Evolutionary conservation across 2,797 vertebrate genomes (phyloP), one percentile per base, ranked within the genome.

Genomic region (Acridotheres tristis): DNA sequence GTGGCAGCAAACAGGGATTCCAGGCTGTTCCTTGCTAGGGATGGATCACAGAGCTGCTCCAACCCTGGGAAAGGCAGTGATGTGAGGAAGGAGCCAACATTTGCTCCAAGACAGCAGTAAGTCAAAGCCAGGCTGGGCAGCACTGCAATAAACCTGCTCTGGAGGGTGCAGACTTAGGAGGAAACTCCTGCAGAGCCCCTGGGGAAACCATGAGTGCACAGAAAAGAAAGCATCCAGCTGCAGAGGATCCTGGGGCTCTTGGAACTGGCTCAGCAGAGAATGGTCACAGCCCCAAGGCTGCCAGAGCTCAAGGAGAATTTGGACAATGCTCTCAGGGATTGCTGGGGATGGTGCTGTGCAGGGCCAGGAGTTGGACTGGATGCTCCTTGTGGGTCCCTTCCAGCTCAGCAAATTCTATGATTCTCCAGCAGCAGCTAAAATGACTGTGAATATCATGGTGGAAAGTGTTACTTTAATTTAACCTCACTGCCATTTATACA

Each of bases 251-350:
- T 59, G 45, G 27, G 27, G 62, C 45, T 53, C 54, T 8, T 32
- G 45, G 45, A 27, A 43, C 3, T 5, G 53, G 21, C 26, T 66
- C 36, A 1, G 21, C 61, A 58, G 30, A 8, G 45, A n/a, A 59
- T 19, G 54, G 22, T 2, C 32, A 27, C 0, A 0, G 45, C 5
- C 54, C n/a, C 27, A 23, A 36, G 38, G 47, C 47, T 76, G 62
- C n/a, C 23, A 53, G 36, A 75, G 27, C 47, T 45, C 27, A 2
- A 23, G n/a, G 16, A 75, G 38, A 2, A 1, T 25, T 21, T 54
- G 47, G 55, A 40, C 13, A 61, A 16, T 0, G 3, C 29, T 38
- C 32, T 45, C 23, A 61, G 17, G 30, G 29, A 54, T 12, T 76
- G 47, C 7, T 61, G 47, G 54, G 7, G 13, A 5, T 57, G 69